Base-by-base conservation (phyloP, 2,888 invertebrate genomes). In the Tanaodytes sp. region DNA sequence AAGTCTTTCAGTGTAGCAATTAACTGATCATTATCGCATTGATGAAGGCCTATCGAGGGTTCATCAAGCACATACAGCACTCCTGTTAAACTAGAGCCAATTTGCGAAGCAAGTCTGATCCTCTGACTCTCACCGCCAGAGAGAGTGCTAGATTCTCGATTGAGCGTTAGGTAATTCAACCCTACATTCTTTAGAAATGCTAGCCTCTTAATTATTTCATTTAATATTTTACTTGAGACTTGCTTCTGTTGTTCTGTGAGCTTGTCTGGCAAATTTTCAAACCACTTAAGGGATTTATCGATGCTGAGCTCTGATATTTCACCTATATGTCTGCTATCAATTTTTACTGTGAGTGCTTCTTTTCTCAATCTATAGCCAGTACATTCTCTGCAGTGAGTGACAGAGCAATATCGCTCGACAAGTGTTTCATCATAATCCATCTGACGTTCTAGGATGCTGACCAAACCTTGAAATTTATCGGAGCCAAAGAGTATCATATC, bases 31-130 rank as follows among this genome's bases (percentile, higher is more conserved):
- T 65, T 65, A 65, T 65, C 64, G 18, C 64, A 51, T 58, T 65
- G 64, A 51, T 65, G 64, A 33, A 65, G 39, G 31, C 64, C 64
- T 27, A 65, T 65, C 36, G 64, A 65, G 27, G 63, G 63, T 48
- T 63, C 63, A 55, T 63, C 63, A 54, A 63, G 48, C 20, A 63
- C 63, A 23, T 65, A 65, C 19, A 63, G 27, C 30, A 63, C 42
- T 39, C 49, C 49, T 20, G 33, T 54, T 30, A 42, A 40, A 55
- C 63, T 55, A 46, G 42, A 63, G 23, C 49, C 49, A 48, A 49
- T 49, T 55, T 49, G 49, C 6, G 49, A 57, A 33, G 63, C 63
- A 63, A 63, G 63, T 33, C 63, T 42, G 16, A 63, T 45, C 33
- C 45, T 20, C 48, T 63, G 63, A 36, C 49, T 63, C 37, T 63